A percentile compares a stretch with the other conserved stretches of the same genome.
Conservation (phyloP, 2,888 invertebrate genomes). For the Aradus depressus region DNA sequence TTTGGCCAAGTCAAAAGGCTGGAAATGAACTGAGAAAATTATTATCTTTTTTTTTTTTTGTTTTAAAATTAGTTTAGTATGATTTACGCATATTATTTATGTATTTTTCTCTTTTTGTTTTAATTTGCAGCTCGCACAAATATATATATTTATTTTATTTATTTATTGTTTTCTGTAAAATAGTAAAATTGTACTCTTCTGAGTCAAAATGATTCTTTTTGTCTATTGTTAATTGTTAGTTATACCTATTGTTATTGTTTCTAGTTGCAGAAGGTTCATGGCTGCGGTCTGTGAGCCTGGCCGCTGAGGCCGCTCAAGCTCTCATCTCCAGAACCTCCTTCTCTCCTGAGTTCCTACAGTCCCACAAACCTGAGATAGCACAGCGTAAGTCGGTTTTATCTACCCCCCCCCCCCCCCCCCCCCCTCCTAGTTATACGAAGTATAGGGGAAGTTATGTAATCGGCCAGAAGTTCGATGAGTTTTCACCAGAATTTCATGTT, state of each 20-base stretch:
- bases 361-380: constrained; percentile 23
- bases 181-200: no score
- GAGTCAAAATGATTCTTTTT: no score
- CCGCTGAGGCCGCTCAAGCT: constrained; percentile 45
- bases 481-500: no score
- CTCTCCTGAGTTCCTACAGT: constrained; percentile 38
- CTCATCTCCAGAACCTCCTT: constrained; percentile 42
- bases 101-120: neutral
- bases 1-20: no score
- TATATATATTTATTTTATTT: constrained; percentile 9
- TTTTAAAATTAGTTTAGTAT: neutral
- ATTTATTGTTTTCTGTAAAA: no score
- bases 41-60: no score
- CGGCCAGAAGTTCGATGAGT: no score
- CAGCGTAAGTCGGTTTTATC: constrained; percentile 22
- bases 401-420: no score
- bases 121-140: constrained; percentile 2
- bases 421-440: no score
- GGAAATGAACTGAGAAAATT: no score
- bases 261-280: constrained; percentile 44
- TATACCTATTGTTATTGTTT: constrained; percentile 22
- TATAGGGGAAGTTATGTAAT: no score
- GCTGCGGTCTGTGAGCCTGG: constrained; percentile 45
- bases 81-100: neutral
- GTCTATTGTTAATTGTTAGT: no score